These are phyloP conservation scores for Mnemiopsis leidyi DNA, from an alignment of 37 sponge, comb jelly and placozoan genomes.

Conservation along the genomic window DNA sequence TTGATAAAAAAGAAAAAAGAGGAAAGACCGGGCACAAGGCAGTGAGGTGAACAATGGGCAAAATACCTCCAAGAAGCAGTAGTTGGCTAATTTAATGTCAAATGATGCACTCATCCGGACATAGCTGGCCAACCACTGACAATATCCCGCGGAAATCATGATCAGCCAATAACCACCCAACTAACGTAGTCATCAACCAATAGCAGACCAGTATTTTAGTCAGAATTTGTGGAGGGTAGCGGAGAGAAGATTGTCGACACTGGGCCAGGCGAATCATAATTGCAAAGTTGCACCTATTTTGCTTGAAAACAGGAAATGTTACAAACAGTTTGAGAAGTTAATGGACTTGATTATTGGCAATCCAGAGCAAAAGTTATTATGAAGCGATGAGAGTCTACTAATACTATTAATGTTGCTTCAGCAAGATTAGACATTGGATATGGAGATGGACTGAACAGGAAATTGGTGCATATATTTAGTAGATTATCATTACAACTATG, in stretches of 20 bases:
- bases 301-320: neutral
- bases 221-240: neutral
- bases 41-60: too few species aligned
- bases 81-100: neutral
- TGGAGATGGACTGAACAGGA: too few species aligned
- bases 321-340: neutral
- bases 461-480: too few species aligned
- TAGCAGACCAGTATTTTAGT: neutral
- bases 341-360: neutral
- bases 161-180: neutral
- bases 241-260: neutral
- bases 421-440: too few species aligned
- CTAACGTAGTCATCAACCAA: neutral
- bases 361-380: too few species aligned
- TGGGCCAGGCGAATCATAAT: too few species aligned
- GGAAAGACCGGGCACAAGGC: too few species aligned
- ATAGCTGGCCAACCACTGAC: neutral
- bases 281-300: neutral
- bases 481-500: too few species aligned
- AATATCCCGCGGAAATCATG: neutral
- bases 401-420: too few species aligned
- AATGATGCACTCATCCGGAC: neutral
- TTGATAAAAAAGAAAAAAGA: too few species aligned
- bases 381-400: too few species aligned
- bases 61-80: neutral